Percentiles rank a stretch among this genome's conserved stretches.
These are phyloP conservation scores for Onthophagus sagittarius DNA, from an alignment of 2,888 invertebrate species.

Conservation along the genomic window DNA sequence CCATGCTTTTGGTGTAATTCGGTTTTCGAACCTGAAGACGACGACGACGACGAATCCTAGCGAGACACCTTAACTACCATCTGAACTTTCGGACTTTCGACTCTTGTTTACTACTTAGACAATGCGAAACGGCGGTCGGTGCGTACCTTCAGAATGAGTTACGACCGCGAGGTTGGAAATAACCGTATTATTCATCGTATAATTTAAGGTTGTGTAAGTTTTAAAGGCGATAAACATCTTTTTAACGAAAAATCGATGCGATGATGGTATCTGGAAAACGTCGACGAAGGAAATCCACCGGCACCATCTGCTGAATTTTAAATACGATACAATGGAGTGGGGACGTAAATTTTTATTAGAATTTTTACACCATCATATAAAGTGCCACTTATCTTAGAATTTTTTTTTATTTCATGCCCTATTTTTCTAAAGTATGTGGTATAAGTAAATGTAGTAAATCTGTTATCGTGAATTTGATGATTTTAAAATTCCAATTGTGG, in stretches of 20 bases:
- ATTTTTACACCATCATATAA: neutral
- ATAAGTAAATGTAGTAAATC: neutral
- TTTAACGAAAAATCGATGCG: neutral
- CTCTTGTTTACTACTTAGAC: neutral
- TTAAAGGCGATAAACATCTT: neutral
- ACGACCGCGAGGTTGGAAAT: neutral
- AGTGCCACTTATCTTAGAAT: neutral
- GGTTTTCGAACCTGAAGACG: neutral
- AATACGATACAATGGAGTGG: neutral
- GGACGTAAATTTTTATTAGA: neutral
- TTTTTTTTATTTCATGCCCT: too few relatives aligned
- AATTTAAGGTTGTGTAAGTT: neutral
- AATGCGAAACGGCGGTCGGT: neutral
- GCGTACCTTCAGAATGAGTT: neutral
- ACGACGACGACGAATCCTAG: neutral
- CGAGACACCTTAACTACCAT: neutral
- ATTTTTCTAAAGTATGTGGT: too few relatives aligned
- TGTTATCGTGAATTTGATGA: neutral
- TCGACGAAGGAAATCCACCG: neutral
- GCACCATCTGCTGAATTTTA: neutral
- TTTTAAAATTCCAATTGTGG: neutral
- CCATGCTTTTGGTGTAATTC: neutral
- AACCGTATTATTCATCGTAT: neutral
- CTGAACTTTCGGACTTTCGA: neutral
- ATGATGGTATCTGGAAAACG: neutral